Evolutionary conservation across 2,888 invertebrate species (phyloP), one percentile per base, ranked within the genome.

Genomic region (Nebria salina): DNA sequence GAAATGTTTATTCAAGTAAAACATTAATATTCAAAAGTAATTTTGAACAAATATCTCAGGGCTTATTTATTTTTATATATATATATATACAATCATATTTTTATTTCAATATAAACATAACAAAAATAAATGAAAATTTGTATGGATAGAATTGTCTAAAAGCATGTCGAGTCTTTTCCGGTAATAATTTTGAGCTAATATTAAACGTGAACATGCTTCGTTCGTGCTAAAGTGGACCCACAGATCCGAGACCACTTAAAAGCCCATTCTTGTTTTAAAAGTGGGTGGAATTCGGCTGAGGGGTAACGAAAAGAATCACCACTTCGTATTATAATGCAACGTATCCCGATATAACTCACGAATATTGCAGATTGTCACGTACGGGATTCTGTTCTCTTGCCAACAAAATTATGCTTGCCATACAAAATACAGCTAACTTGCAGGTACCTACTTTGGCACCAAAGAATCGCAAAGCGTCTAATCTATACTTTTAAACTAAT

Each of bases 281-380:
- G 54, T 0, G 54, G 34, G 34, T 34, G 34, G 34, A 34, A 54
- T 13, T 54, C 8, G 54, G 54, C 1, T 7, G 54, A 54, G 54
- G 54, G 54, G 11, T 7, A 54, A 54, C 54, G 26, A 70, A 70
- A 70, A 68, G 34, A 70, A 11, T 26, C 70, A 25, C 70, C 70
- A 70, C 70, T 70, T 70, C 13, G 3, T 25, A 70, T 70, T 70
- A 70, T 70, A 70, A 70, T 70, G 70, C 70, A 70, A 25, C 20
- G 70, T 34, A 70, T 70, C 70, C 70, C 70, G 70, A 25, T 70
- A 70, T 70, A 70, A 34, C 70, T 70, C 70, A 70, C 25, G 70
- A 70, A 70, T 34, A 70, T n/a, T n/a, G 8, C 26, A 70, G 70
- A 70, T 70, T 70, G 70, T 70, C 70, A 70, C 70, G 70, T 70